Percentiles rank a stretch among this genome's conserved stretches.
Conservation (phyloP, 2,797 vertebrate genomes). For the Gymnothorax javanicus region DNA sequence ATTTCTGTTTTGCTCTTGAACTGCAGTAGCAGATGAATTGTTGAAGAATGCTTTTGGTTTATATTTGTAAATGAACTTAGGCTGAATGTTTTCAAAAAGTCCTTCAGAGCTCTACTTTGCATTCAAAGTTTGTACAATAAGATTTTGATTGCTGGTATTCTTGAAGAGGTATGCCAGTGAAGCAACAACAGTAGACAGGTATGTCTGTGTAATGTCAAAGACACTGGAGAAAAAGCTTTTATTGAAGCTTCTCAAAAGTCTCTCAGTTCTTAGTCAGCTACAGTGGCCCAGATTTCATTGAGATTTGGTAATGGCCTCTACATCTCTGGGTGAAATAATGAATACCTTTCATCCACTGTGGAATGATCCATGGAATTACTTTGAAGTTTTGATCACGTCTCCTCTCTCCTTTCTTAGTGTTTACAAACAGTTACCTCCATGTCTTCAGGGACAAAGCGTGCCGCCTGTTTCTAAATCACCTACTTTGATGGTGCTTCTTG, state of each 20-base stretch:
- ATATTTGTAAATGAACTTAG: background rate
- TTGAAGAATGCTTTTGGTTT: background rate
- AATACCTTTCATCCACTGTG: constrained; percentile 52
- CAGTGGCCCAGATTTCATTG: constrained; percentile 33
- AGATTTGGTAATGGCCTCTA: constrained; percentile 37
- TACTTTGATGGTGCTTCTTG: constrained; percentile 52
- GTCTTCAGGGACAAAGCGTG: constrained; percentile 49
- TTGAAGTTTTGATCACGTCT: constrained; percentile 49
- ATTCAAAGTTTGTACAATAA: constrained; percentile 27
- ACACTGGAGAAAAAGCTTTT: constrained; percentile 43
- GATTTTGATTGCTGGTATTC: constrained; percentile 32
- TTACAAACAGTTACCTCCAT: constrained; percentile 46
- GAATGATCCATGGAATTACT: constrained; percentile 45
- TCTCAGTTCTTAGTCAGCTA: constrained; percentile 41
- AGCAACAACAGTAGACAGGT: background rate
- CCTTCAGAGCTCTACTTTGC: constrained; percentile 18
- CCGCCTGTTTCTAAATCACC: constrained; percentile 43
- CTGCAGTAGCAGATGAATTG: background rate
- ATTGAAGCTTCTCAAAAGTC: constrained; percentile 66
- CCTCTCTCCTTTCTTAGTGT: background rate
- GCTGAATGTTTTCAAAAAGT: constrained; percentile 20
- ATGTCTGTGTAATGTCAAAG: constrained; percentile 36
- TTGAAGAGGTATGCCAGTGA: background rate
- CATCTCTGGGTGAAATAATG: constrained; percentile 41
- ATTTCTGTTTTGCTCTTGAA: background rate